Evolutionary conservation across 2,888 invertebrate genomes (phyloP), one percentile per base, ranked within the genome.

Genomic region (Drosophila mayaguana): DNA sequence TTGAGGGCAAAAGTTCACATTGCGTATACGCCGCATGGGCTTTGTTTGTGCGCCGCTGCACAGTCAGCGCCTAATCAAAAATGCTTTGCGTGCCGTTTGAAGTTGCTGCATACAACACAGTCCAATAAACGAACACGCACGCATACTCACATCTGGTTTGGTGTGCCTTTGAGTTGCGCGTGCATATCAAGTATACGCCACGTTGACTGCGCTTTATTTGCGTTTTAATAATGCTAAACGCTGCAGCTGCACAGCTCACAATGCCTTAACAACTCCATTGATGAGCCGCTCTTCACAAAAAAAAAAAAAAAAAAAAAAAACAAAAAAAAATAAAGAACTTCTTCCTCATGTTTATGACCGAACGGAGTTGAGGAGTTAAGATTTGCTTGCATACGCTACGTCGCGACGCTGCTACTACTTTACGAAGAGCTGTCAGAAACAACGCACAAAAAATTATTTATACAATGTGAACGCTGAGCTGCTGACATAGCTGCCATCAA

Each of bases 1-100:
- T 50, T 56, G 50, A 61, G 68, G 62, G 62, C 55, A 71, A 81
- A 75, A 75, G 82, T 81, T 89, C 76, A 74, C 63, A 70, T 81
- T 89, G 83, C 89, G 83, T 84, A 89, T 87, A 89, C 78, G 89
- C 81, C 74, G 72, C 70, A 61, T 74, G 63, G 42, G 59, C 46
- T 50, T 50, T 65, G 56, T n/a, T 12, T 55, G 56, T 40, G 42
- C 12, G 32, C 32, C 7, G 38, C 59, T 12, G 48, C 48, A 81
- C 75, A 84, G 88, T 50, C 48, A 18, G 64, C 63, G 72, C 72
- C 89, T 84, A 89, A 85, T 85, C 84, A 89, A 88, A 84, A 85
- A 84, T 89, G 88, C 84, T 85, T 88, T 84, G 85, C 89, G 75
- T 84, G 85, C 79, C 72, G 78, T 78, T 73, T 80, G 81, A 84